phyloP scores from a whole-genome alignment of 2,113 vertebrate genomes.

The Typhlomys cinereus region DNA sequence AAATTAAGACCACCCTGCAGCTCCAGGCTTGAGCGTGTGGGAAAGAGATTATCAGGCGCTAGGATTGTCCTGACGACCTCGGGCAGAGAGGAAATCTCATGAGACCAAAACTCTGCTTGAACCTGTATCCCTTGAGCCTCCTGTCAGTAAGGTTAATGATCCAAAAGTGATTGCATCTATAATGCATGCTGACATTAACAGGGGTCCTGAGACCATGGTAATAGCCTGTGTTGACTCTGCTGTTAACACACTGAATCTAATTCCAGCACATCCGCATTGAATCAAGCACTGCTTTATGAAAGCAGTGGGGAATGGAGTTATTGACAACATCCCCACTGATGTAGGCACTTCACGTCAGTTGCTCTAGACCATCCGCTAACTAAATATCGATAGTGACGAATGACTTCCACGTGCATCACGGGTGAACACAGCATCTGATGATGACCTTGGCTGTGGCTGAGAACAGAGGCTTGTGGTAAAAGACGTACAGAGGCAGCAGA shows the following conservation, averaged over 20 bases:
- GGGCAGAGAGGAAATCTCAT: background rate
- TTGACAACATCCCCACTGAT: background rate
- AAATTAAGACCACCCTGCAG: background rate
- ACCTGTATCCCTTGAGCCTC: rapidly evolving
- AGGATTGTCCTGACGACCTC: background rate
- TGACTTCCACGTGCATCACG: background rate
- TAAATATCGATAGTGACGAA: background rate
- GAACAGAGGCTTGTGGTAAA: background rate
- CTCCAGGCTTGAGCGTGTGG: background rate
- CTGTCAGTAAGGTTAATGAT: background rate
- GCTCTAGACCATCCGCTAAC: background rate
- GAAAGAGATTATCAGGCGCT: background rate
- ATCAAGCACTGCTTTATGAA: background rate
- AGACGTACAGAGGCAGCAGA: background rate
- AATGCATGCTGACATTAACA: too few relatives aligned
- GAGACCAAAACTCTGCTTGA: background rate
- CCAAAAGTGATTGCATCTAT: background rate
- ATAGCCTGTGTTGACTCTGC: background rate
- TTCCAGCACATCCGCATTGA: rapidly evolving
- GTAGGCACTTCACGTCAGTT: background rate
- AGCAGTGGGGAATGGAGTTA: background rate
- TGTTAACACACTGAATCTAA: too few relatives aligned
- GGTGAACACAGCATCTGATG: background rate
- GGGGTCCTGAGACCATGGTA: rapidly evolving
- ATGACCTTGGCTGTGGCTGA: too few relatives aligned